A percentile compares a stretch with the other conserved stretches of the same genome.
Evolutionary conservation across 2,797 vertebrate genomes (phyloP).

Genomic region (Propithecus deckenii): DNA sequence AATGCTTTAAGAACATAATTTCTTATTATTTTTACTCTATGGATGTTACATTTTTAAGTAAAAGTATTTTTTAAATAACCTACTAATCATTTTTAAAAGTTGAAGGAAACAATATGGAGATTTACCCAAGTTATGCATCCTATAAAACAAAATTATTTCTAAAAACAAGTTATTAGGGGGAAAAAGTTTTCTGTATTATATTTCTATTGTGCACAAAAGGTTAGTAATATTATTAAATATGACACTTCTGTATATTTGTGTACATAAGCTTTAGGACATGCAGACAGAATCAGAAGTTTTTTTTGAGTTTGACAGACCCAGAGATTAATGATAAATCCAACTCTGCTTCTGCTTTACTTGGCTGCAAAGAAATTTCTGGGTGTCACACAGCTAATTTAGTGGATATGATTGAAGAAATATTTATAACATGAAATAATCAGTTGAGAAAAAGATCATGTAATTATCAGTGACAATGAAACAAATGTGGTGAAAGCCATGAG

Average conservation of each 20-base stretch:
- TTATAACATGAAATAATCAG: conserved; percentile 65
- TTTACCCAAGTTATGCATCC: not conserved
- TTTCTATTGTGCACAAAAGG: not conserved
- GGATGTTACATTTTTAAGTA: not conserved
- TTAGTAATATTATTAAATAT: not conserved
- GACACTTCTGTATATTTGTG: not conserved
- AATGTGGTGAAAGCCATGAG: conserved; percentile 53
- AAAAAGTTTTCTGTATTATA: not conserved
- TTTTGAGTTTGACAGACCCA: conserved; percentile 15
- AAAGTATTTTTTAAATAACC: not conserved
- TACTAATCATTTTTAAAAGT: not conserved
- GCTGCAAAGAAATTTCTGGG: conserved; percentile 58
- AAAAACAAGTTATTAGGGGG: not conserved
- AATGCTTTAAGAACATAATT: not conserved
- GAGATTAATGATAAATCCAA: conserved; percentile 49
- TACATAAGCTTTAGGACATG: not conserved
- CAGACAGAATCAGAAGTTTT: conserved; percentile 26
- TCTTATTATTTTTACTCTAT: not conserved
- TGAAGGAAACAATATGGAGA: not conserved
- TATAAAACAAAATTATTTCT: conserved; percentile 35
- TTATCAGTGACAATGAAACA: conserved; percentile 48
- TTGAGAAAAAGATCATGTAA: conserved; percentile 51
- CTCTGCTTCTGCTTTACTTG: conserved; percentile 47
- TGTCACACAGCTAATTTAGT: conserved; percentile 62
- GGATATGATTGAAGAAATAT: conserved; percentile 66